Base-by-base conservation (phyloP, 2,888 invertebrate genomes). In the Salpingus planirostris region DNA sequence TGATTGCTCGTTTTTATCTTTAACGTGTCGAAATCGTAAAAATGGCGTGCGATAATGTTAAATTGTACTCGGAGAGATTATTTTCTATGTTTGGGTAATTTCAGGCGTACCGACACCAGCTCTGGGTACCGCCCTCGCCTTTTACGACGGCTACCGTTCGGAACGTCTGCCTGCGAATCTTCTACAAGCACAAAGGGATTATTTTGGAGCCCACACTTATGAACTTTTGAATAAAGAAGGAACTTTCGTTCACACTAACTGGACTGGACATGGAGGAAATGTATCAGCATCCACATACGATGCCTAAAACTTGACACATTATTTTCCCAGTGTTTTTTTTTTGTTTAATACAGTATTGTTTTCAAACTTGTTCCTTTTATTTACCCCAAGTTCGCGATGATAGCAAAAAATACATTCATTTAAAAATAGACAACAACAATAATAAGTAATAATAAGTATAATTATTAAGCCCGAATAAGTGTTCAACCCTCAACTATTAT, bases 121-220 rank as follows among this genome's bases (percentile, higher is more conserved):
- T 0, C 74, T 97, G 55, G 83, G 86, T 31, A 82, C 96, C 1
- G 98, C 97, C 0, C 71, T 98, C 15, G 86, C 95, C 10, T 98
- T 98, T 70, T 98, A 90, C 62, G 98, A 98, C 66, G 97, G 97
- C 1, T 97, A 92, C 64, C 76, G 96, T 32, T 76, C 84, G 2
- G 80, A 73, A 22, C 71, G 77, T 30, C 69, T 97, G 27, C 97
- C 98, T 0, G 97, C 98, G 3, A 98, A 98, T 66, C 70, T 98
- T 35, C 70, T 97, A 35, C 97, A 97, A 74, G 85, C 97, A 0
- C 96, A 96, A 63, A 73, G 98, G 21, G 98, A 98, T 64, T 98
- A 93, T 63, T 98, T 98, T 58, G 98, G 98, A 1, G 97, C 98
- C 1, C 98, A 98, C 64, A 98, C 97, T 0, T 98, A 98, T 57